Base-by-base conservation (phyloP, 2,888 invertebrate species). In the Seladonia tumulorum region DNA sequence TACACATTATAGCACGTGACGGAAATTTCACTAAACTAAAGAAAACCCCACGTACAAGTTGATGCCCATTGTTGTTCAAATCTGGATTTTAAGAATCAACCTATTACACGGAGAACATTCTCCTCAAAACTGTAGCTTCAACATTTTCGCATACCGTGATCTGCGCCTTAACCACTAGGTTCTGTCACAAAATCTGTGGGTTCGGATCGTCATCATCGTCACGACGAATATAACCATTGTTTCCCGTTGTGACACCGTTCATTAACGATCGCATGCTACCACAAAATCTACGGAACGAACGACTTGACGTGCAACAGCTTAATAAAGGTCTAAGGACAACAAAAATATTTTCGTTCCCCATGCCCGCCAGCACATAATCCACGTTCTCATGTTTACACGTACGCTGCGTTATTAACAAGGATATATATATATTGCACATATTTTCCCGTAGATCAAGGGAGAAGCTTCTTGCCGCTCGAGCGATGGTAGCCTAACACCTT, bases 341-440 rank as follows among this genome's bases (percentile, higher is more conserved):
- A 39, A n/a, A 53, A 39, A 47, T 47, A 22, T 45, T 66, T n/a
- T 18, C 57, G 14, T 35, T 39, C 25, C 5, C 1, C 42, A 49
- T n/a, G 53, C 29, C n/a, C 25, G 14, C 39, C 29, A n/a, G 3
- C 47, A 57, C 22, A n/a, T 45, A 29, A 29, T 84, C 47, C 72
- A 82, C 53, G 25, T 16, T 63, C 3, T 1, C 16, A 3, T 35
- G 68, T 16, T 42, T 42, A 12, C 57, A n/a, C 39, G n/a, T 42
- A n/a, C n/a, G 47, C 53, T 29, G 47, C 7, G 47, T 57, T 8
- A 22, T 57, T 8, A 22, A 18, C 14, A n/a, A 18, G 16, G 35
- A 49, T n/a, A n/a, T n/a, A n/a, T n/a, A n/a, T n/a, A n/a, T n/a
- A n/a, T 60, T 49, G 25, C 70, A 70, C 70, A 70, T 57, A 57